Evolutionary conservation across 2,113 vertebrate species (phyloP).

Genomic region (Zingel zingel): DNA sequence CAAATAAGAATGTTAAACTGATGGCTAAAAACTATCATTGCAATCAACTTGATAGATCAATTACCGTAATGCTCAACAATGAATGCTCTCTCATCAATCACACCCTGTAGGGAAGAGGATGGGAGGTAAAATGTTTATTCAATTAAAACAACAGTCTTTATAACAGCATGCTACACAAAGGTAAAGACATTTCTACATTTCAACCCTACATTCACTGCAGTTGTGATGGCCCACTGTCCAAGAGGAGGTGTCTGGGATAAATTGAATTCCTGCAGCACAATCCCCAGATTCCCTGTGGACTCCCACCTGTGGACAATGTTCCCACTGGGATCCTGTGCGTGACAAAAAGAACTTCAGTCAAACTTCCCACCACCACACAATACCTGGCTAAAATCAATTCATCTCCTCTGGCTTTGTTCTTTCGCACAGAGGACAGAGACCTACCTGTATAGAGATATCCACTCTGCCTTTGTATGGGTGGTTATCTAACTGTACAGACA

Average conservation of each 20-base stretch:
- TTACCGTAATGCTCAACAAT: constrained; percentile 89
- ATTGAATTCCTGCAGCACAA: constrained; percentile 84
- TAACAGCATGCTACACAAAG: not conserved
- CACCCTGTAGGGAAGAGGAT: constrained; percentile 45
- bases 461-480: constrained; percentile 83
- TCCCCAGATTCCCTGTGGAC: constrained; percentile 83
- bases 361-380: constrained; percentile 13
- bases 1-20: not conserved
- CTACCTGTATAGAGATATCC: constrained; percentile 85
- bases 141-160: not conserved
- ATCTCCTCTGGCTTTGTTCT: constrained; percentile 10
- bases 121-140: not conserved
- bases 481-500: constrained; percentile 84
- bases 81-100: constrained; percentile 71
- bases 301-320: constrained; percentile 85
- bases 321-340: constrained; percentile 86
- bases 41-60: not conserved
- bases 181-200: not conserved
- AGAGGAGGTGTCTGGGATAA: constrained; percentile 82
- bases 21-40: not conserved
- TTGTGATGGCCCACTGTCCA: constrained; percentile 88
- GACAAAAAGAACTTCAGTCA: constrained; percentile 44
- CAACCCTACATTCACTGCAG: constrained; percentile 83
- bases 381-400: not conserved
- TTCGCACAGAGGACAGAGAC: constrained; percentile 44